phyloP scores from a whole-genome alignment of 2,797 vertebrate genomes.

The Dendrocincla fuliginosa region DNA sequence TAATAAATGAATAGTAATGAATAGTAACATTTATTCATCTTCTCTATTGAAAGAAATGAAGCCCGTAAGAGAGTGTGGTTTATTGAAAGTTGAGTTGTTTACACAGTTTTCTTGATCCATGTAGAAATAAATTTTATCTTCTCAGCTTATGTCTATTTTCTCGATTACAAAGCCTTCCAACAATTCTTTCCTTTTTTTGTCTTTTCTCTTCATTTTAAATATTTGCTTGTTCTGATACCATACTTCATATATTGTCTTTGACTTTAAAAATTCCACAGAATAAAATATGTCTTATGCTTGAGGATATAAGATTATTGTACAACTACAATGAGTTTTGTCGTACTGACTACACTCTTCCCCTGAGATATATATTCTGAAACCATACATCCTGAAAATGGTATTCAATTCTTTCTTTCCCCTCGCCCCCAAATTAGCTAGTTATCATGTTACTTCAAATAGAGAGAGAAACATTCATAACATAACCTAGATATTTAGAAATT shows the following conservation, averaged over 20 bases:
- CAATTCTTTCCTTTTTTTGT: rapidly evolving
- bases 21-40: neutral
- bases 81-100: neutral
- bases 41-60: neutral
- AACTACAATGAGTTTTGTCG: neutral
- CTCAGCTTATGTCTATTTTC: neutral
- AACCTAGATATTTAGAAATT: neutral
- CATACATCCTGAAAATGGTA: neutral
- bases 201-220: neutral
- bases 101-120: neutral
- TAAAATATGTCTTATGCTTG: neutral
- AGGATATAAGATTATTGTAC: neutral
- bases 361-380: neutral
- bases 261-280: neutral
- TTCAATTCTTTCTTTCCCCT: rapidly evolving
- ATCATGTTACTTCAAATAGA: neutral
- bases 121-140: neutral
- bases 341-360: neutral
- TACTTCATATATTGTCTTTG: neutral
- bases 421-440: neutral
- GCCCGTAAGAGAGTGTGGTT: neutral
- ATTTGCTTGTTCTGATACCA: neutral
- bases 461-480: neutral
- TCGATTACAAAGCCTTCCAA: neutral
- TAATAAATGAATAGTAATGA: no score